Conservation (phyloP, 2,888 invertebrate species). For the Eucriotettix oculatus region DNA sequence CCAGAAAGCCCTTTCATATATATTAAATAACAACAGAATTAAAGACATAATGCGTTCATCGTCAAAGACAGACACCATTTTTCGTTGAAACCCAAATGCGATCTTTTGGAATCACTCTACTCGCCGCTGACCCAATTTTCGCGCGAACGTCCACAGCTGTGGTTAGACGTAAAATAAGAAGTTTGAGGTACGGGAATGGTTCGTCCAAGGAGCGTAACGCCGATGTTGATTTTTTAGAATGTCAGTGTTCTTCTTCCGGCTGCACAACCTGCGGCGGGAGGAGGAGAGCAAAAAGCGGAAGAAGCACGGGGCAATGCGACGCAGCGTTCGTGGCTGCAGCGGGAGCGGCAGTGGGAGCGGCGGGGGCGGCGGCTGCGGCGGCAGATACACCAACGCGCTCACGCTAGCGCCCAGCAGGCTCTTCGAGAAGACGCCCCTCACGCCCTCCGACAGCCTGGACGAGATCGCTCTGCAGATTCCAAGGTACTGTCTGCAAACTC, state of each 20-base stretch:
- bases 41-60: no score
- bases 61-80: no score
- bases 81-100: no score
- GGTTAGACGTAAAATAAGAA: no score
- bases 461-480: slow-evolving; percentile 86
- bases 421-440: slow-evolving; percentile 69
- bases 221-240: slow-evolving; percentile 27
- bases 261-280: slow-evolving; percentile 77
- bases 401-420: slow-evolving; percentile 63
- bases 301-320: slow-evolving; percentile 23
- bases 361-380: slow-evolving; percentile 23
- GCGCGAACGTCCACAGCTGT: no score
- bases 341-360: slow-evolving; percentile 20
- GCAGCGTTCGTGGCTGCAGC: slow-evolving; percentile 20
- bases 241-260: slow-evolving; percentile 92
- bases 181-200: no score
- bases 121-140: no score
- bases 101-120: no score
- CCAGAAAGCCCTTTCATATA: no score
- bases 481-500: slow-evolving; percentile 39
- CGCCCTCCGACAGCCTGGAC: slow-evolving; percentile 76
- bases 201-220: no score
- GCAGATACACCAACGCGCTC: slow-evolving; percentile 40
- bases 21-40: no score
- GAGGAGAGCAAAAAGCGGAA: slow-evolving; percentile 58